Base-by-base conservation (phyloP, 2,888 invertebrate genomes). In the Ditylenchus weischeri region DNA sequence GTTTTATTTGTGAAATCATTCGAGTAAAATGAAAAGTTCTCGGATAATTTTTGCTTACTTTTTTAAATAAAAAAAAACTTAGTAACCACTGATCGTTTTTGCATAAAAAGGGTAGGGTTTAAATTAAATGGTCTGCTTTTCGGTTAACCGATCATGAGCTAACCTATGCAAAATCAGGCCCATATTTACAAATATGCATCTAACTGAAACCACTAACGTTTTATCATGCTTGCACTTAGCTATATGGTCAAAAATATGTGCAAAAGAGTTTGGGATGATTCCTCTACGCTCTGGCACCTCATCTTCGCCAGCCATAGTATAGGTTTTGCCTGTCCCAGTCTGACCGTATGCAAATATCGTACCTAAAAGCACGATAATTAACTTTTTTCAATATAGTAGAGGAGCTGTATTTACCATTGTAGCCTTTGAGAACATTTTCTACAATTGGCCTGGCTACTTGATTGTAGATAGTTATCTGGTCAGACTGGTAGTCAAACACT, bases 241-340 rank as follows among this genome's bases (percentile, higher is more conserved):
- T 76, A 98, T 98, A 80, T 93, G 92, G 38, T 93, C 93, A 86
- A 98, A 98, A 76, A 99, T 92, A 80, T 98, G 98, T 0, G 95
- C 95, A 86, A 98, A 99, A 0, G 94, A 93, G 86, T 98, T 96
- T 0, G 96, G 96, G 79, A 96, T 96, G 78, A 99, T 93, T 57
- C 98, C 98, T 69, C 91, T 88, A 11, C 91, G 87, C 81, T 95
- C 93, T 0, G 93, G 91, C 18, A 90, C 90, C 1, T 90, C 88
- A 74, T 91, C 88, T 69, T 90, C 88, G 0, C 98, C 98, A 0
- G 93, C 91, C 96, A 98, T 96, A 0, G 98, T 98, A 84, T 90
- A 96, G 0, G 98, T 98, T 86, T 98, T 99, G 11, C 98, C 98
- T 0, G 96, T 98, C 21, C 98, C 96, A 3, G 88, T 88, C 78